phyloP scores from a whole-genome alignment of 2,888 invertebrate genomes.

The Tenthredo mesomela region DNA sequence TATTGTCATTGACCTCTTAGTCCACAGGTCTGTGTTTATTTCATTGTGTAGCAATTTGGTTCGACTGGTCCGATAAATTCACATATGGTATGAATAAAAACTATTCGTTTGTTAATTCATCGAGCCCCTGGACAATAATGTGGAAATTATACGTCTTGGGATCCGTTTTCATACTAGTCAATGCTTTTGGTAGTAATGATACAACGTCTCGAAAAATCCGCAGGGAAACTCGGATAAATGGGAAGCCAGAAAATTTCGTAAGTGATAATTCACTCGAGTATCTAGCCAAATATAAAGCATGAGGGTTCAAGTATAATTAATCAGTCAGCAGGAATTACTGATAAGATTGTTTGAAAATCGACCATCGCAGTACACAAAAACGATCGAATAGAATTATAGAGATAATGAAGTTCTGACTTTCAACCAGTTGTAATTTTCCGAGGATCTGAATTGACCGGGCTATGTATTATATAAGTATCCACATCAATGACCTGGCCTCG shows the following conservation, averaged over 20 bases:
- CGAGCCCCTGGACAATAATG: background rate
- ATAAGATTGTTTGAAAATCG: background rate
- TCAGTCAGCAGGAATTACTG: background rate
- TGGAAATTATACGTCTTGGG: background rate
- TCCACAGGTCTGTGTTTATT: too few relatives aligned
- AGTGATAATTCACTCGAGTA: conserved; percentile 16
- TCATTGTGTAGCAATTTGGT: too few relatives aligned
- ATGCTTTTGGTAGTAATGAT: conserved; percentile 8
- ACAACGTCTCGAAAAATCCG: background rate
- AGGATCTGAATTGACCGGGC: background rate
- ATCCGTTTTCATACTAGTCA: background rate
- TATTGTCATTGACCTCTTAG: too few relatives aligned
- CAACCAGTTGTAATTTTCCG: background rate
- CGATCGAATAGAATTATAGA: background rate
- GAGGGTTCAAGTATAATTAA: background rate
- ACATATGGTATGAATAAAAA: too few relatives aligned
- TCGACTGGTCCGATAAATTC: too few relatives aligned
- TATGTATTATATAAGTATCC: background rate
- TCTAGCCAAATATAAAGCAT: background rate
- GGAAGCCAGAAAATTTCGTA: conserved; percentile 1
- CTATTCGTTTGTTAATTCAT: background rate
- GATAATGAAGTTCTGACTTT: background rate
- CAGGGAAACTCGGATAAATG: background rate
- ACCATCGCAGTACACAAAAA: background rate
- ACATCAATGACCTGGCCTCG: background rate